Evolutionary conservation across 2,797 vertebrate species (phyloP).

Genomic region (Coilia nasus): DNA sequence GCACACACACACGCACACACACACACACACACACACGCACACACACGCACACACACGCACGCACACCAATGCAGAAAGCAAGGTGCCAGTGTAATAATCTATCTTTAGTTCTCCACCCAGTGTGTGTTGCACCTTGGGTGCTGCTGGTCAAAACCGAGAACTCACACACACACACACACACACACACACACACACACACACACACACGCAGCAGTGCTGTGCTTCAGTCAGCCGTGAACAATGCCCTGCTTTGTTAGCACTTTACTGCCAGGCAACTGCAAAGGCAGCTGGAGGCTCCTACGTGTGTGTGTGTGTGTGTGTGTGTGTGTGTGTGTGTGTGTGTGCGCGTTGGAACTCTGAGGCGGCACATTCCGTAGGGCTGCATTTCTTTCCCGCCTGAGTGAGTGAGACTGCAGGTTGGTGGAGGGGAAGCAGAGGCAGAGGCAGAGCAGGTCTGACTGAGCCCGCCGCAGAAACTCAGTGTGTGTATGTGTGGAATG

Average conservation of each 20-base stretch:
- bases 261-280: slow-evolving; percentile 8
- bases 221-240: slow-evolving; percentile 9
- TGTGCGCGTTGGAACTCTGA: slow-evolving; percentile 11
- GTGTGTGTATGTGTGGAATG: neutral
- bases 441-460: neutral
- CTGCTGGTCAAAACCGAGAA: neutral
- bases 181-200: neutral
- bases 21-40: neutral
- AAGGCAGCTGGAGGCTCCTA: slow-evolving; percentile 16
- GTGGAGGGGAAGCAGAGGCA: neutral
- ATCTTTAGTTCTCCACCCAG: neutral
- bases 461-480: neutral
- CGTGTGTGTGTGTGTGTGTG: neutral
- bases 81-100: neutral
- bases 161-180: neutral
- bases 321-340: slow-evolving; percentile 21
- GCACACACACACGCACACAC: neutral
- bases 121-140: neutral
- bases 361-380: neutral
- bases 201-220: neutral
- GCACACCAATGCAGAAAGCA: neutral
- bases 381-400: slow-evolving; percentile 13
- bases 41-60: neutral
- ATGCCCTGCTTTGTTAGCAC: neutral
- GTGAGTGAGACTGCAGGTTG: neutral